These are phyloP conservation scores for Scyliorhinus canicula DNA, from an alignment of 2,797 vertebrate species.

Conservation along the genomic window DNA sequence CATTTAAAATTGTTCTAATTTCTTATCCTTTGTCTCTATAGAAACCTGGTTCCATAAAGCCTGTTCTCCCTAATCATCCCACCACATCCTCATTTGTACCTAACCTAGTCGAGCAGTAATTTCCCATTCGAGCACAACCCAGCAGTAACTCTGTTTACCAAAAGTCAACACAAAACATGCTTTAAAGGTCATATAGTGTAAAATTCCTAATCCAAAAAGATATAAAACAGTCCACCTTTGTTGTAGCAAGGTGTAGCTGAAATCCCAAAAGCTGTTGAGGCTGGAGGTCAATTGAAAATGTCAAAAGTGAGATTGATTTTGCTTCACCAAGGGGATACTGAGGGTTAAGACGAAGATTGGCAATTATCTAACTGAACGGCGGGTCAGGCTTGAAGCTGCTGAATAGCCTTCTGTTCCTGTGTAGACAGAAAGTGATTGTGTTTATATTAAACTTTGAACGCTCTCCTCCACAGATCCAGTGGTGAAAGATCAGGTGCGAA, in stretches of 20 bases:
- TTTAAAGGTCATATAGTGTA: too few relatives aligned
- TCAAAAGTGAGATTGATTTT: background rate
- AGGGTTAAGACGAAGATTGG: background rate
- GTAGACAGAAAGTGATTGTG: background rate
- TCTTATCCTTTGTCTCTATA: too few relatives aligned
- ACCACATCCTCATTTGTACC: too few relatives aligned
- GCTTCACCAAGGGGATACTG: background rate
- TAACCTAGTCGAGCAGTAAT: too few relatives aligned
- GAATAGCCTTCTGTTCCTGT: background rate
- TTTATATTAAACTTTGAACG: background rate
- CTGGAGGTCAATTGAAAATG: background rate
- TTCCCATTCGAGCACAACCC: background rate
- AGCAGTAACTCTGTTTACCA: background rate
- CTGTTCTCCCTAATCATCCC: background rate
- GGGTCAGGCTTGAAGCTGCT: background rate
- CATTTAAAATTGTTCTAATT: too few relatives aligned
- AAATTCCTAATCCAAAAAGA: too few relatives aligned
- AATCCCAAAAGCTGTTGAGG: too few relatives aligned
- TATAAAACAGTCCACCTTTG: too few relatives aligned
- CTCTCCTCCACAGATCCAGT: slow-evolving; percentile 60
- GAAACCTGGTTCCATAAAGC: too few relatives aligned
- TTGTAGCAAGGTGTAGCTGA: background rate
- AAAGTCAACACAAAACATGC: background rate
- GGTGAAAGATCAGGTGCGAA: slow-evolving; percentile 73
- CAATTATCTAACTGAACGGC: background rate